Conservation (phyloP, 2,797 vertebrate genomes). For the Nothura maculosa region DNA sequence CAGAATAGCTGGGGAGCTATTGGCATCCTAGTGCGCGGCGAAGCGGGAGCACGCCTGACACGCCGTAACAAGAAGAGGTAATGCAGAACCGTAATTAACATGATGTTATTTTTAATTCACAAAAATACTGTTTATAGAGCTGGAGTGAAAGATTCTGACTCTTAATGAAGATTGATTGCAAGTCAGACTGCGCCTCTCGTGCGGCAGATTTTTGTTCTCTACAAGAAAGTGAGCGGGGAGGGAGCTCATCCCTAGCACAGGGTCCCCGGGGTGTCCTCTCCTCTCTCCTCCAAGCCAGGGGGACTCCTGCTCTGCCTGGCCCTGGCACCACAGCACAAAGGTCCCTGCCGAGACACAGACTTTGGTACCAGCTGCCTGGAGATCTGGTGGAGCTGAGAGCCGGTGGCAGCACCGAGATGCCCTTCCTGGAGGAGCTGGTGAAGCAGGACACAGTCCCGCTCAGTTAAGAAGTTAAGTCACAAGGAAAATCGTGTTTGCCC, state of each 20-base stretch:
- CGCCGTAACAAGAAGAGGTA: constrained; percentile 73
- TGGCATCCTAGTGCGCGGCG: constrained; percentile 50
- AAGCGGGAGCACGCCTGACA: constrained; percentile 66
- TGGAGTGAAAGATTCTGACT: constrained; percentile 62
- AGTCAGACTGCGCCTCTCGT: constrained; percentile 53
- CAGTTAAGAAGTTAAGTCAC: background rate
- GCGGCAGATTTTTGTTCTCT: constrained; percentile 53
- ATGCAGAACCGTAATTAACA: constrained; percentile 72
- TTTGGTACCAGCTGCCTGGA: background rate
- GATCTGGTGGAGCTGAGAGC: background rate
- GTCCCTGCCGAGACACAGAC: background rate
- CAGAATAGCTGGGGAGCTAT: constrained; percentile 62
- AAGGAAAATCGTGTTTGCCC: constrained; percentile 34
- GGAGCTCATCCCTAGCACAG: constrained; percentile 9
- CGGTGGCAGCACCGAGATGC: background rate
- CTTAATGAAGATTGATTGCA: constrained; percentile 73
- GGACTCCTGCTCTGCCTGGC: background rate
- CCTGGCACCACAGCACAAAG: background rate
- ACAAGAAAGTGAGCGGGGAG: constrained; percentile 9
- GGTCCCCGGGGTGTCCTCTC: background rate
- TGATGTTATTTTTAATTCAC: constrained; percentile 70
- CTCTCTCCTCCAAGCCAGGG: background rate
- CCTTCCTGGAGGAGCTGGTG: background rate
- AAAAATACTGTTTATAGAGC: constrained; percentile 66
- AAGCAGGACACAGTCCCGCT: background rate